A percentile compares a stretch with the other conserved stretches of the same genome.
Evolutionary conservation across 2,113 vertebrate species (phyloP).

Genomic region (Tylochromis polylepis): DNA sequence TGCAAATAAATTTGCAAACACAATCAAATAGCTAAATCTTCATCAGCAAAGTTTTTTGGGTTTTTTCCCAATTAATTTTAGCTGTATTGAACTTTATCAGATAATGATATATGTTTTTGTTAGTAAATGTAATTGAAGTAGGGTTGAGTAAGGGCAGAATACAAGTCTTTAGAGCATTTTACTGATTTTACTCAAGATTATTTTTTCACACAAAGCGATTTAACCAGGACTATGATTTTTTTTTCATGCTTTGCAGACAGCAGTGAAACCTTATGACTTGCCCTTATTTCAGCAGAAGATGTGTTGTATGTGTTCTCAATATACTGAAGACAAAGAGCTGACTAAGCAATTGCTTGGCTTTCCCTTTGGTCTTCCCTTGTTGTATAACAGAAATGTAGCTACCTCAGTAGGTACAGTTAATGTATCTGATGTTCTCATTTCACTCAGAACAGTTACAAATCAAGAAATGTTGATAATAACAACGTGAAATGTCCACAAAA

Average conservation of each 20-base stretch:
- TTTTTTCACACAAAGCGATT: background rate
- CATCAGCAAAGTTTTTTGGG: background rate
- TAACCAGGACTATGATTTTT: background rate
- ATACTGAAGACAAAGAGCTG: background rate
- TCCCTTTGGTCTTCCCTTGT: background rate
- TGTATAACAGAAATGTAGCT: background rate
- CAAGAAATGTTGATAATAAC: background rate
- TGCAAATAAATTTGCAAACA: background rate
- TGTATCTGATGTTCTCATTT: background rate
- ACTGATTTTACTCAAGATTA: background rate
- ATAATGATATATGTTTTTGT: background rate
- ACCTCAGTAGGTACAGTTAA: background rate
- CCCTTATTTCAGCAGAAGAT: background rate
- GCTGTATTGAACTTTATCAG: background rate
- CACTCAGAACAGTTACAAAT: background rate
- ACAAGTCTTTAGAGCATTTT: background rate
- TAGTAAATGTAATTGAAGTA: background rate
- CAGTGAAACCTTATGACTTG: background rate
- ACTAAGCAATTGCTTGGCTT: background rate
- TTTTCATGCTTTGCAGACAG: background rate
- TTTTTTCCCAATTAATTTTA: background rate
- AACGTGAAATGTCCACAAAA: background rate
- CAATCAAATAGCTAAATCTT: background rate
- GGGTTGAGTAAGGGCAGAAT: no score
- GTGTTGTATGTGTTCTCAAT: background rate